A percentile compares a stretch with the other conserved stretches of the same genome.
Conservation (phyloP, 2,888 invertebrate genomes). For the Melanostoma mellinum region DNA sequence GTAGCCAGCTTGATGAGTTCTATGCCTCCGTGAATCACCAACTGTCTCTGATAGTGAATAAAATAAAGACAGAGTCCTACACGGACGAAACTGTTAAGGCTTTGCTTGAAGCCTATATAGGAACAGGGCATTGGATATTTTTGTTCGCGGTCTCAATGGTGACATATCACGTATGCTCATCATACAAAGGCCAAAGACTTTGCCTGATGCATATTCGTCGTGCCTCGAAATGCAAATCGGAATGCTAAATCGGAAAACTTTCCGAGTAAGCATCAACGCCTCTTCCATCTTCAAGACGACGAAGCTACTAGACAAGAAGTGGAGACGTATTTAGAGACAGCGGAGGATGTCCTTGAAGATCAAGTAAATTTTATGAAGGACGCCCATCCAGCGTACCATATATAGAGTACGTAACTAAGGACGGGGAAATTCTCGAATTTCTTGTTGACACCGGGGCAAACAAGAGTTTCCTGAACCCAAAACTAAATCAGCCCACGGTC, state of each 20-base stretch:
- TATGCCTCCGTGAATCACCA: background rate
- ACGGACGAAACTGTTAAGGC: no score
- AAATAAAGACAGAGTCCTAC: background rate
- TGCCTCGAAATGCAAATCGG: conserved; percentile 26
- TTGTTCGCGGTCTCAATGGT: conserved; percentile 22
- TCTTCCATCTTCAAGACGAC: no score
- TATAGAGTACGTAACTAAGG: background rate
- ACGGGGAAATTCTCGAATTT: conserved; percentile 36
- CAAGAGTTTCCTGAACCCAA: conserved; percentile 41
- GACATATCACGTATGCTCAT: conserved; percentile 56
- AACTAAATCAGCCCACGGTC: conserved; percentile 4
- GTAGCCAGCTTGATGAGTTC: background rate
- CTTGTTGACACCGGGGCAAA: background rate
- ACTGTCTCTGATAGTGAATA: background rate
- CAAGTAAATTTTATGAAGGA: conserved; percentile 20
- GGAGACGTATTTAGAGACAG: background rate
- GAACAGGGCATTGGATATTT: conserved; percentile 6
- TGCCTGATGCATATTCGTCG: conserved; percentile 61
- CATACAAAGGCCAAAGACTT: conserved; percentile 45
- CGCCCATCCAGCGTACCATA: conserved; percentile 21
- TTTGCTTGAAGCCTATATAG: background rate
- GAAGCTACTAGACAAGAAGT: no score
- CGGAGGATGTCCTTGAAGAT: background rate
- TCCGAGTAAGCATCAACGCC: background rate
- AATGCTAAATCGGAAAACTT: background rate